Conservation (phyloP, 35 echinoderm and acorn worm genomes). For the Holothuria glaberrima region DNA sequence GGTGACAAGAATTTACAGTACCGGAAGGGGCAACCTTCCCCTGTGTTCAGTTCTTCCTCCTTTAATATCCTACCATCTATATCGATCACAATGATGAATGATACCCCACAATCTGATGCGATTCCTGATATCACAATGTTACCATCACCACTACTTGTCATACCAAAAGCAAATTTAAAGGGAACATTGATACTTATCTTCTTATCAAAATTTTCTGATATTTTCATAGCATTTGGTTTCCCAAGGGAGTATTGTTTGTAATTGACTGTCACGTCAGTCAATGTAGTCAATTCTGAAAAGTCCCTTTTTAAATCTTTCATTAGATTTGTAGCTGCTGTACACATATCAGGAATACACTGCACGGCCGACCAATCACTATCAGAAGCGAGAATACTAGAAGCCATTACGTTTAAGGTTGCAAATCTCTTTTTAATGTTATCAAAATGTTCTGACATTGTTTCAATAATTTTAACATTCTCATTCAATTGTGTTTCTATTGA, state of each 20-base stretch:
- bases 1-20: not conserved
- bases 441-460: too few species aligned
- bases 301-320: too few species aligned
- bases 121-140: not conserved
- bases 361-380: not conserved
- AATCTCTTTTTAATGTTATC: not conserved
- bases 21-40: not conserved
- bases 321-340: not conserved
- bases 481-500: too few species aligned
- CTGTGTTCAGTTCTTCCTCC: not conserved
- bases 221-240: not conserved
- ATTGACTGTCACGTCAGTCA: not conserved
- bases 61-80: not conserved
- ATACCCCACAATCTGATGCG: not conserved
- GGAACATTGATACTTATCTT: not conserved
- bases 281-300: not conserved
- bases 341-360: slow-evolving; percentile 25
- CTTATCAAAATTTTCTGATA: not conserved
- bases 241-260: not conserved
- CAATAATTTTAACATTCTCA: too few species aligned
- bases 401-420: not conserved
- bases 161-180: not conserved
- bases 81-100: slow-evolving; percentile 8
- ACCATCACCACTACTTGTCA: not conserved
- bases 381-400: not conserved